Percentiles rank a stretch among this genome's conserved stretches.
phyloP scores from a whole-genome alignment of 2,888 invertebrate genomes.

The Drosophila seclusa region DNA sequence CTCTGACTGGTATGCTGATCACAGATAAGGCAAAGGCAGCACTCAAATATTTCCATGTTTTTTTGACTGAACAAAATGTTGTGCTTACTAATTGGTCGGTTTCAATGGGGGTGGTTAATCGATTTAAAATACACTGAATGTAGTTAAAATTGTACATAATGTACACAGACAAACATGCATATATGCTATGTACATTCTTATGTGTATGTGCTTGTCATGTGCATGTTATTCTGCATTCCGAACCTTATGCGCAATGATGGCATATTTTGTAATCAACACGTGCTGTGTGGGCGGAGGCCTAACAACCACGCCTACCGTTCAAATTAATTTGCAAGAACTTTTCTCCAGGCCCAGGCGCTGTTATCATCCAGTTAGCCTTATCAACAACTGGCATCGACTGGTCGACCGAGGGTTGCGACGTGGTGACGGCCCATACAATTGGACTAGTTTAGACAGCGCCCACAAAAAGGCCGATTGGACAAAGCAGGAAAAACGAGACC shows the following conservation, averaged over 20 bases:
- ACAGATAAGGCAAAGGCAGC: constrained; percentile 27
- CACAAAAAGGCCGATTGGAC: constrained; percentile 79
- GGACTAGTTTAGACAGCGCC: constrained; percentile 71
- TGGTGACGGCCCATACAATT: constrained; percentile 71
- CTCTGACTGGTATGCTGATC: constrained; percentile 44
- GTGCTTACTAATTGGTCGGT: constrained; percentile 10
- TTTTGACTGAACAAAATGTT: constrained; percentile 23
- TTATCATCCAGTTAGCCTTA: constrained; percentile 67
- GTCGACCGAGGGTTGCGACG: constrained; percentile 58
- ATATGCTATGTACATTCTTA: background rate
- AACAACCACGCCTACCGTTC: constrained; percentile 75
- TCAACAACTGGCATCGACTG: constrained; percentile 54
- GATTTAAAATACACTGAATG: constrained; percentile 8
- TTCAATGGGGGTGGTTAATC: constrained; percentile 17
- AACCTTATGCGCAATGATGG: constrained; percentile 60
- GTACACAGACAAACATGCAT: constrained; percentile 9
- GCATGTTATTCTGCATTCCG: constrained; percentile 12
- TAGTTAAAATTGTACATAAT: constrained; percentile 7
- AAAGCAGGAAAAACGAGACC: constrained; percentile 85
- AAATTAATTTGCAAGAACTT: constrained; percentile 73
- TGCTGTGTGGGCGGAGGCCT: constrained; percentile 78
- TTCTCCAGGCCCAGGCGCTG: constrained; percentile 54
- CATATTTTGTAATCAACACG: constrained; percentile 64
- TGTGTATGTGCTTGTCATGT: background rate
- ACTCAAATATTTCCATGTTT: constrained; percentile 23